Percentiles rank a stretch among this genome's conserved stretches.
Evolutionary conservation across 2,797 vertebrate species (phyloP).

Genomic region (Myotis findleyi): DNA sequence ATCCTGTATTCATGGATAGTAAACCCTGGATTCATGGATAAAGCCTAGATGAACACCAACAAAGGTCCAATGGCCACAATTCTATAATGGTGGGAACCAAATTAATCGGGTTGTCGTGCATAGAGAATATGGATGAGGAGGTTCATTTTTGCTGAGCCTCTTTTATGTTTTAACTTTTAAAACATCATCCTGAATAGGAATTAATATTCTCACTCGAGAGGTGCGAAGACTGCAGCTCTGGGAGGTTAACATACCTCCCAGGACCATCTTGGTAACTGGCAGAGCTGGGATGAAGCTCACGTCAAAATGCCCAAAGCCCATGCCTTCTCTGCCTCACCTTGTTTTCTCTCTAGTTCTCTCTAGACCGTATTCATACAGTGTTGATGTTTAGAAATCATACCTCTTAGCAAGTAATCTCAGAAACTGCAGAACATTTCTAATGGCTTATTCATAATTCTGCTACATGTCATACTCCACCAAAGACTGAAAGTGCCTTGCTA

Average conservation of each 20-base stretch:
- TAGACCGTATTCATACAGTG: not conserved
- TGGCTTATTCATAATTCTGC: not conserved
- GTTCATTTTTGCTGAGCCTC: not conserved
- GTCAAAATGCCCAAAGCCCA: not conserved
- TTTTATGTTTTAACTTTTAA: constrained; percentile 29
- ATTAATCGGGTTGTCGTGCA: not conserved
- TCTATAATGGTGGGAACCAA: not conserved
- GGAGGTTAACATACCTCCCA: not conserved
- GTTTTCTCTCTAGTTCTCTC: not conserved
- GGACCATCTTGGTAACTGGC: not conserved
- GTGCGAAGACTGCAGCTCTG: not conserved
- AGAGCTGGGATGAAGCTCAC: not conserved
- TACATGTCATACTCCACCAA: not conserved
- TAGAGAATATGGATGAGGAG: not conserved
- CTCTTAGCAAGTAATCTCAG: constrained; percentile 33
- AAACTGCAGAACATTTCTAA: not conserved
- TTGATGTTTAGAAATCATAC: not conserved
- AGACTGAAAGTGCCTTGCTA: constrained; percentile 38
- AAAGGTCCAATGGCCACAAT: not conserved
- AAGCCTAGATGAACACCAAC: not conserved
- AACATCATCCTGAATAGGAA: constrained; percentile 40
- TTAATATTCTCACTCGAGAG: constrained; percentile 18
- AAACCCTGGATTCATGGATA: not conserved
- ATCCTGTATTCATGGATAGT: not conserved
- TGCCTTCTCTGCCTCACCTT: not conserved